phyloP scores from a whole-genome alignment of 2,888 invertebrate genomes.

The Drosophila pseudotalamancana region DNA sequence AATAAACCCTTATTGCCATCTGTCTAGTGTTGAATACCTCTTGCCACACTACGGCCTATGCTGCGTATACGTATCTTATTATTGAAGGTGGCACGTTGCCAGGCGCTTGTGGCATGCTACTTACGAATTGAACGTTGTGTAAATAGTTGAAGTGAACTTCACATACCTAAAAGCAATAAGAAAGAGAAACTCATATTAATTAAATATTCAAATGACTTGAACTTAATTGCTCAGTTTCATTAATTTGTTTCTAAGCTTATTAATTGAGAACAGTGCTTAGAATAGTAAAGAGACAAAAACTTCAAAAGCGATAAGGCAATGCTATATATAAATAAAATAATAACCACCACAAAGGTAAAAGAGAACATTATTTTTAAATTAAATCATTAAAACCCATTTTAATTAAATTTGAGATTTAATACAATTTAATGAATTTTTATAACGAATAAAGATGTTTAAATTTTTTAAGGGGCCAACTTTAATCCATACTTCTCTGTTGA shows the following conservation, averaged over 20 bases:
- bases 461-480: no score
- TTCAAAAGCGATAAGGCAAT: not conserved
- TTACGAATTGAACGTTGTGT: slow-evolving; percentile 39
- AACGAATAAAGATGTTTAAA: no score
- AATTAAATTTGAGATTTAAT: no score
- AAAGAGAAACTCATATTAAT: slow-evolving; percentile 35
- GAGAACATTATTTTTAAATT: no score
- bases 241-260: not conserved
- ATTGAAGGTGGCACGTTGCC: slow-evolving; percentile 18
- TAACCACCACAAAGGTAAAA: no score
- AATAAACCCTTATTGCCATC: slow-evolving; percentile 57
- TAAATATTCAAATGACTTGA: slow-evolving; percentile 9
- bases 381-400: no score
- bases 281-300: not conserved
- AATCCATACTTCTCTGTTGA: no score
- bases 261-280: not conserved
- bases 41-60: not conserved
- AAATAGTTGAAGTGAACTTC: slow-evolving; percentile 24
- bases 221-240: not conserved
- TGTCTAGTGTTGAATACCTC: slow-evolving; percentile 25
- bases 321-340: no score
- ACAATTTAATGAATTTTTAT: no score
- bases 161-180: slow-evolving; percentile 69
- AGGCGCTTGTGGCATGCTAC: slow-evolving; percentile 45
- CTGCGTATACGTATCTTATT: slow-evolving; percentile 40